phyloP scores from a whole-genome alignment of 2,888 invertebrate species.

The Falcaria lacertinaria region DNA sequence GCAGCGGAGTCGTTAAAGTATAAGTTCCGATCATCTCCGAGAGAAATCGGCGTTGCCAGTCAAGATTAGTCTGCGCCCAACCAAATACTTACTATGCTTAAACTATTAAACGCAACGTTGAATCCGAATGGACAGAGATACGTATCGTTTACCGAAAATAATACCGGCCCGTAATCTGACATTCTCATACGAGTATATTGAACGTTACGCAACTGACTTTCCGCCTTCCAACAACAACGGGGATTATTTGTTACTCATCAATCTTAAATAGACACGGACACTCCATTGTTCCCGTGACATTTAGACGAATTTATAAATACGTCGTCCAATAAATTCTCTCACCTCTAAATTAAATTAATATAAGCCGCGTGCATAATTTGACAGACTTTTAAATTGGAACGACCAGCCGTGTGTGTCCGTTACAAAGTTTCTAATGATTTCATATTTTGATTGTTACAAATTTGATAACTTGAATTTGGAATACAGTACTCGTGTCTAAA shows the following conservation, averaged over 20 bases:
- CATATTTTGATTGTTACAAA: slow-evolving; percentile 25
- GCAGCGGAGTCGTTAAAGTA: slow-evolving; percentile 13
- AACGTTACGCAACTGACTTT: slow-evolving; percentile 57
- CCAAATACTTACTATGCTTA: slow-evolving; percentile 52
- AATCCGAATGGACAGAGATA: slow-evolving; percentile 61
- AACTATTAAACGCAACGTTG: slow-evolving; percentile 68
- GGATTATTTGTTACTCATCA: slow-evolving; percentile 73
- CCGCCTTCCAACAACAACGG: slow-evolving; percentile 58
- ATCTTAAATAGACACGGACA: slow-evolving; percentile 70
- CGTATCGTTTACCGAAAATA: slow-evolving; percentile 74
- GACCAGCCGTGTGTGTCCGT: slow-evolving; percentile 10
- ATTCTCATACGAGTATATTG: slow-evolving; percentile 50
- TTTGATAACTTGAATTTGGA: slow-evolving; percentile 57
- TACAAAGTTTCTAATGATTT: slow-evolving; percentile 3
- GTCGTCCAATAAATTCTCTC: slow-evolving; percentile 54
- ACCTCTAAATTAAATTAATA: slow-evolving; percentile 55
- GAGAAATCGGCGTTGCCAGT: slow-evolving; percentile 55
- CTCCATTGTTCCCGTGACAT: slow-evolving; percentile 76
- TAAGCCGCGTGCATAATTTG: slow-evolving; percentile 38
- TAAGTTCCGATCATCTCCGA: slow-evolving; percentile 30
- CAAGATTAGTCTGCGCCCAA: slow-evolving; percentile 52
- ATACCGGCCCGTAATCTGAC: slow-evolving; percentile 65
- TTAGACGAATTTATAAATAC: slow-evolving; percentile 73
- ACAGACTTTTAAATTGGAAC: slow-evolving; percentile 42
- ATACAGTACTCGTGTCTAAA: slow-evolving; percentile 51